Conservation (phyloP, 2,113 vertebrate genomes). For the Malurus melanocephalus region DNA sequence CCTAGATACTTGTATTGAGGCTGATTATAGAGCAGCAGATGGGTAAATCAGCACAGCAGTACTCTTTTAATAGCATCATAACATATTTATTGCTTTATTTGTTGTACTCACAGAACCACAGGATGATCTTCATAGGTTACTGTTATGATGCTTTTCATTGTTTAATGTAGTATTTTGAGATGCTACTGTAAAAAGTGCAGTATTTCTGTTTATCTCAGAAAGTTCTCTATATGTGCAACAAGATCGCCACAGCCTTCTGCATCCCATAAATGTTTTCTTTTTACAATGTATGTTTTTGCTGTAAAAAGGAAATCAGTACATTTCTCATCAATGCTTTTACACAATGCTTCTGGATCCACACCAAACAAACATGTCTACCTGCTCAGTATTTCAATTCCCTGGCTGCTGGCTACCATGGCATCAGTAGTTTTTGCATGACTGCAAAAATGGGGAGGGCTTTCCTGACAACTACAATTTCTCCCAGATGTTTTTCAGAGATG, state of each 20-base stretch:
- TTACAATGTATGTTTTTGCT: neutral
- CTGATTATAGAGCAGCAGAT: neutral
- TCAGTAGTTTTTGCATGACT: fast-evolving
- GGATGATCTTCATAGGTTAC: neutral
- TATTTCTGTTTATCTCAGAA: neutral
- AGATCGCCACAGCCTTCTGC: neutral
- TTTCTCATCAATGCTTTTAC: neutral
- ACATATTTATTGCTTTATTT: neutral
- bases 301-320: neutral
- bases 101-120: neutral
- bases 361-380: neutral
- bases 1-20: neutral
- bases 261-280: neutral
- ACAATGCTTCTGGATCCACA: neutral
- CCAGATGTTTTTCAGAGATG: neutral
- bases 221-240: neutral
- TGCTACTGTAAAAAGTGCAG: neutral
- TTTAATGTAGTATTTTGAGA: neutral
- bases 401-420: neutral
- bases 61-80: neutral
- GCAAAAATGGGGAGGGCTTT: neutral
- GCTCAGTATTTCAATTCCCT: neutral
- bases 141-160: neutral
- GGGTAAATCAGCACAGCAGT: neutral
- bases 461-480: neutral